phyloP scores from a whole-genome alignment of 92 coral and sea anemone species.

The Zoanthus sociatus region DNA sequence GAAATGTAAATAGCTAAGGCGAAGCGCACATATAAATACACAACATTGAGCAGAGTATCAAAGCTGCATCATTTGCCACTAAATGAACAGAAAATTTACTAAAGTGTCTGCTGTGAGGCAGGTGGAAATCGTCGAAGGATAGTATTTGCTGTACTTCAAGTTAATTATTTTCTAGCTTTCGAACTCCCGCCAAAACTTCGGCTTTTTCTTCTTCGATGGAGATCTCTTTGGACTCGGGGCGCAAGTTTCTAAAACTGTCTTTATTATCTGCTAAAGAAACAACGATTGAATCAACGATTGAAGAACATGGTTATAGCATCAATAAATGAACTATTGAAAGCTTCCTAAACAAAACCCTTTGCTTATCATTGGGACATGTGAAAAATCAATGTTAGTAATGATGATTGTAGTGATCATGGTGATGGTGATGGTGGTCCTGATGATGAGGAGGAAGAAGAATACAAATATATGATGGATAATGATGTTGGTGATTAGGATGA shows the following conservation, averaged over 20 bases:
- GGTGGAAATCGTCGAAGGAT: too few relatives aligned
- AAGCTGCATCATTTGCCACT: too few relatives aligned
- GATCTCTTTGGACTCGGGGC: slow-evolving; percentile 79
- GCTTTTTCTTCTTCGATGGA: slow-evolving; percentile 88
- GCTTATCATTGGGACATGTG: not conserved
- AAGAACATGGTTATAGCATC: not conserved
- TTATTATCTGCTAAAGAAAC: slow-evolving; percentile 49
- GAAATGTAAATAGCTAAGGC: too few relatives aligned
- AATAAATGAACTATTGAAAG: not conserved
- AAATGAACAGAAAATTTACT: too few relatives aligned
- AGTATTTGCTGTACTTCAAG: not conserved
- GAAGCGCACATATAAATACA: too few relatives aligned
- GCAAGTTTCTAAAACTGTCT: slow-evolving; percentile 68
- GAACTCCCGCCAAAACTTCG: slow-evolving; percentile 77
- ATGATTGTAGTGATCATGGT: not conserved
- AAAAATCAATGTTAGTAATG: not conserved
- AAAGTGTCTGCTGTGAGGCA: too few relatives aligned
- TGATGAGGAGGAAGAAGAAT: not conserved
- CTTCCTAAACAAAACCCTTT: not conserved
- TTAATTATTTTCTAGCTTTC: slow-evolving; percentile 54
- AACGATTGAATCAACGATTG: not conserved
- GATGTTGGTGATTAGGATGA: not conserved
- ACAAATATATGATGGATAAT: not conserved
- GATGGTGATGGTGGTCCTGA: too few relatives aligned
- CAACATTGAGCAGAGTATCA: too few relatives aligned